Conservation (phyloP, 2,113 vertebrate genomes). For the Falcunculus frontatus region DNA sequence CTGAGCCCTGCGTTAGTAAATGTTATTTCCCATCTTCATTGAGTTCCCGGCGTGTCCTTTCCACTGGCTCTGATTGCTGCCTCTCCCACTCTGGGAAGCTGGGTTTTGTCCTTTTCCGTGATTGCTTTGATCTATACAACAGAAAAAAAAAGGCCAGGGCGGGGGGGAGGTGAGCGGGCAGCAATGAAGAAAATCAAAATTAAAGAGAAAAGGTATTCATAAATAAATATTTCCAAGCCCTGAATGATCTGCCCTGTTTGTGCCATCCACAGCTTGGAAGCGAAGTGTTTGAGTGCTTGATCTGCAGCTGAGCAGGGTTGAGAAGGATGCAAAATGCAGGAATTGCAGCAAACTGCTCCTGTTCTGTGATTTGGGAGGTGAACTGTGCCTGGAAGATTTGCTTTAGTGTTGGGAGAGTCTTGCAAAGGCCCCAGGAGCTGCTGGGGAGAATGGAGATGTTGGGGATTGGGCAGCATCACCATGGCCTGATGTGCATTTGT, state of each 20-base stretch:
- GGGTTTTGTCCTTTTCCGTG: conserved; percentile 23
- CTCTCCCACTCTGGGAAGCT: conserved; percentile 26
- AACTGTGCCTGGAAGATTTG: background rate
- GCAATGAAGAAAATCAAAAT: background rate
- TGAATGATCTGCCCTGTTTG: background rate
- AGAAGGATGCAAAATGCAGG: background rate
- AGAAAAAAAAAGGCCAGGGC: background rate
- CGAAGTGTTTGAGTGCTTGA: background rate
- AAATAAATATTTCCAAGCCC: background rate
- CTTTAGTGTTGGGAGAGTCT: background rate
- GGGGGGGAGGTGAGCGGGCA: background rate
- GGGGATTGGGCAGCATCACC: background rate
- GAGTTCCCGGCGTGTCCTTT: conserved; percentile 47
- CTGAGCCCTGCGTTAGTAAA: conserved; percentile 57
- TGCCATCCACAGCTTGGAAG: background rate
- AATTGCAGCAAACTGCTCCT: background rate
- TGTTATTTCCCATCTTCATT: conserved; percentile 50
- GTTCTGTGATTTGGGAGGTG: background rate
- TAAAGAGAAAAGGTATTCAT: background rate
- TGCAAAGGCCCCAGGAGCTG: background rate
- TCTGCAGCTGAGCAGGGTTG: background rate
- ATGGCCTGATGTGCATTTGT: rapidly evolving
- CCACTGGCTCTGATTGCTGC: conserved; percentile 56
- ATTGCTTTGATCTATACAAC: conserved; percentile 37
- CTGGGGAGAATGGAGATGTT: background rate